Evolutionary conservation across 1,140 invertebrate genomes (phyloP), one percentile per base, ranked within the genome.

Genomic region (Drosophila sucinea): DNA sequence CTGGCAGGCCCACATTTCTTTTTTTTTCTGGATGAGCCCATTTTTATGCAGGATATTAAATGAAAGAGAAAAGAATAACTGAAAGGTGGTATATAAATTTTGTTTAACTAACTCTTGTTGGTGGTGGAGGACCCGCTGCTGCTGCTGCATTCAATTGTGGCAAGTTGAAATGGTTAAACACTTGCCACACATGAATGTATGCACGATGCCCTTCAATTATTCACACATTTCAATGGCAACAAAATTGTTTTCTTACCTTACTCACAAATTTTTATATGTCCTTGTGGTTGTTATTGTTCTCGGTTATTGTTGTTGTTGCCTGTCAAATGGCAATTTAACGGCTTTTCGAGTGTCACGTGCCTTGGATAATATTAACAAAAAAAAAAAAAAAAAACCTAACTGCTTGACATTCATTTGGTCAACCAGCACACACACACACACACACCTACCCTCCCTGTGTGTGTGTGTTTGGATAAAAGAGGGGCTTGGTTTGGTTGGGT

Each of bases 351-450:
- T 35, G 69, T 47, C 81, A 84, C 81, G 77, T 79, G 81, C 71
- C 79, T 56, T 58, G 65, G 73, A 76, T 64, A 70, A 76, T 76
- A 64, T 60, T 27, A 51, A 51, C 44, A 68, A 55, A 58, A 55
- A 8, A 60, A 10, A n/a, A 11, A 60, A 77, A 55, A 60, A 76
- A 69, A n/a, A 80, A 84, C 58, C 63, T 57, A 60, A 67, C 79
- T 87, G 83, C 76, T 86, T 86, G 79, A 66, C 82, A 86, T 87
- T 86, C 82, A 86, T 86, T 86, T 86, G 82, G 83, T 77, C 82
- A 79, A 82, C 62, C 69, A 44, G 60, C 83, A 47, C 54, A 54
- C 63, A 68, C 11, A 54, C 11, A 54, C 44, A 63, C 54, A 35
- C 47, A n/a, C 11, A 44, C n/a, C 38, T 29, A 17, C 33, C 57